Conservation (phyloP, 1,140 invertebrate species). For the Spodoptera frugiperda region DNA sequence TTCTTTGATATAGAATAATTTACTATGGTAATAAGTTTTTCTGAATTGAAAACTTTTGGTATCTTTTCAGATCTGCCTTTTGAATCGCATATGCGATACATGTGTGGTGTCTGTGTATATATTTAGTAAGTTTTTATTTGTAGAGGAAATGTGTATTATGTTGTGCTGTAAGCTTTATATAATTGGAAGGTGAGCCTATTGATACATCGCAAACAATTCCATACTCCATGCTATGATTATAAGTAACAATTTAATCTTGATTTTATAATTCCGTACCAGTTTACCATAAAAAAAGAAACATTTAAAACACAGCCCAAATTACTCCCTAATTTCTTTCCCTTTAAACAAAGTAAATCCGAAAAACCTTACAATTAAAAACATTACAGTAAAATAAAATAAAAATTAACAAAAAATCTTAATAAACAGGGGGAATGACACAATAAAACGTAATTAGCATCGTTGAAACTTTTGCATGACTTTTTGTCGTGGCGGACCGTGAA, state of each 20-base stretch:
- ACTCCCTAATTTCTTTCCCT: too few species aligned
- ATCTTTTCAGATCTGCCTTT: slow-evolving; percentile 29
- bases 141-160: not conserved
- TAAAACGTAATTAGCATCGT: slow-evolving; percentile 44
- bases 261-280: not conserved
- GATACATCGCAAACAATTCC: too few species aligned
- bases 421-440: slow-evolving; percentile 23
- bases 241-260: too few species aligned
- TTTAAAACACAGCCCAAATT: too few species aligned
- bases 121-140: not conserved
- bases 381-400: not conserved
- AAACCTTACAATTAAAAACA: not conserved
- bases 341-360: not conserved
- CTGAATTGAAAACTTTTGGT: slow-evolving; percentile 35
- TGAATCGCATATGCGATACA: slow-evolving; percentile 6
- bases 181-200: too few species aligned
- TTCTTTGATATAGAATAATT: slow-evolving; percentile 47
- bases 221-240: too few species aligned
- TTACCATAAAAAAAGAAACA: too few species aligned
- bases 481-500: slow-evolving; percentile 51
- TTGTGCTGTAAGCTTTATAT: not conserved
- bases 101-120: not conserved
- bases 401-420: slow-evolving; percentile 2
- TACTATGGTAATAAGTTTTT: slow-evolving; percentile 46
- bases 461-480: slow-evolving; percentile 52